These are phyloP conservation scores for Metacarcinus magister DNA, from an alignment of 2,888 invertebrate genomes.

Conservation along the genomic window DNA sequence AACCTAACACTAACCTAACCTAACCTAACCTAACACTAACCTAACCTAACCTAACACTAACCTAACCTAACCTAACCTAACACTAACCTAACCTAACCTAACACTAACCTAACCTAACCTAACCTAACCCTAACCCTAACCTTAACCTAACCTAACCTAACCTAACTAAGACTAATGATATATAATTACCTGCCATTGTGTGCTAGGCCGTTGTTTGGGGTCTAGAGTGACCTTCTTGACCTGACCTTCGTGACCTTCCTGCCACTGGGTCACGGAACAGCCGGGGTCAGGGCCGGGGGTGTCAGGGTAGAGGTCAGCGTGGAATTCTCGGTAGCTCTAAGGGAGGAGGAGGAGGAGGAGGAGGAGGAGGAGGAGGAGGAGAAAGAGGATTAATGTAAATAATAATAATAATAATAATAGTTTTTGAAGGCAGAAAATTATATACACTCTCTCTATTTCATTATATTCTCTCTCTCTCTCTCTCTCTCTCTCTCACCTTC, in stretches of 20 bases:
- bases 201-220: constrained; percentile 87
- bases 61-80: too few species aligned
- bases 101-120: too few species aligned
- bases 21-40: too few species aligned
- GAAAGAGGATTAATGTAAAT: background rate
- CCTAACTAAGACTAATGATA: too few species aligned
- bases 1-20: too few species aligned
- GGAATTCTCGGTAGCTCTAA: constrained; percentile 96
- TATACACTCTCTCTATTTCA: background rate
- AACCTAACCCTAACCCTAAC: too few species aligned
- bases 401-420: constrained; percentile 45
- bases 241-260: constrained; percentile 91
- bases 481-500: constrained; percentile 87
- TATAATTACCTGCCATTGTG: background rate
- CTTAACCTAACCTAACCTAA: too few species aligned
- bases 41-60: too few species aligned
- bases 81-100: too few species aligned
- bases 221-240: constrained; percentile 89
- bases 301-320: constrained; percentile 96
- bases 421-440: background rate
- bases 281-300: constrained; percentile 90
- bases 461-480: background rate
- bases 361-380: background rate
- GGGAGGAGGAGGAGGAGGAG: constrained; percentile 82
- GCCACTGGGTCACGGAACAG: constrained; percentile 92